Evolutionary conservation across 2,797 vertebrate species (phyloP), one percentile per base, ranked within the genome.

Genomic region (Takifugu ocellatus): DNA sequence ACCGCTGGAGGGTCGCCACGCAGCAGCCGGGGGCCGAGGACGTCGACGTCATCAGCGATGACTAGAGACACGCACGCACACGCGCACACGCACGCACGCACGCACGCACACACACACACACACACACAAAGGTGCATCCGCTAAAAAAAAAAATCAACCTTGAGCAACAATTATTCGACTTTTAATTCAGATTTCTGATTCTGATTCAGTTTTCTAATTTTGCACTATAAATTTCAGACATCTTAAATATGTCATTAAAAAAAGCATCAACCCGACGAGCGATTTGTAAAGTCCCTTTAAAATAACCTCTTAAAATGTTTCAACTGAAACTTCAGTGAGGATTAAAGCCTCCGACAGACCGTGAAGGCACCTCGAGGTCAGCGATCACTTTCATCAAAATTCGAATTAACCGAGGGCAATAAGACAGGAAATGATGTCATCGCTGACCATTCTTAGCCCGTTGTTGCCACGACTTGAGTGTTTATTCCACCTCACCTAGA

Each of bases 1-100:
- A 74, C 72, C 90, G 93, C 68, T 94, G 93, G 93, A 88, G 92
- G 42, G 90, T 87, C 1, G 92, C 92, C 4, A 93, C 92, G 1
- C 90, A 91, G 62, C 92, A 92, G 85, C 54, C 81, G 36, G 87
- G 84, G 0, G 68, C 83, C 0, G 92, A 92, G 42, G 90, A 93
- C 61, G 90, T 93, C 59, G 93, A 93, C 58, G 87, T 92, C 62
- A 88, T 90, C 74, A 93, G 90, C 8, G 92, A 93, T 55, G 92
- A 93, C 82, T 94, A 85, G 87, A 63, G 54, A 26, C 50, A 29
- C 16, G 2, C 52, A 6, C 0, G n/a, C 25, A 26, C 50, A 29
- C 16, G 2, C 52, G 5, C 0, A 16, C 25, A 44, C 57, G 61
- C 42, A 36, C 14, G 7, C 53, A 49, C 29, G 25, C 26, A 36